Evolutionary conservation across 2,113 vertebrate species (phyloP).

Genomic region (Tetrao urogallus): DNA sequence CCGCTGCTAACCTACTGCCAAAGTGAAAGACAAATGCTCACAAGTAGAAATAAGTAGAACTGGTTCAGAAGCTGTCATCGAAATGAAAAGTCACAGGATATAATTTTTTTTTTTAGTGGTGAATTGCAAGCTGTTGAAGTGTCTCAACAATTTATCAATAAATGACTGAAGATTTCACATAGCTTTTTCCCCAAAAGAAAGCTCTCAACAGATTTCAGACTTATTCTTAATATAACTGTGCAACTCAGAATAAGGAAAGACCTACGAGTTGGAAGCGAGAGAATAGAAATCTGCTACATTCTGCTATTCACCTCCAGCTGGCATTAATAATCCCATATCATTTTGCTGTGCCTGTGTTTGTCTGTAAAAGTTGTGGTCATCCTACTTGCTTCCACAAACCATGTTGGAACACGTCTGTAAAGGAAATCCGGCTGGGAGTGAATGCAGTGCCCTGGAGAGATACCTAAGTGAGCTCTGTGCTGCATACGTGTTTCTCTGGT

Average conservation of each 20-base stretch:
- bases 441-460: not conserved
- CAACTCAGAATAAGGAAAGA: not conserved
- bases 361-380: not conserved
- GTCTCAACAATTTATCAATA: not conserved
- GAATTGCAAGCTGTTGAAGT: not conserved
- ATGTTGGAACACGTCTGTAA: constrained; percentile 17
- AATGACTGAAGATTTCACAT: not conserved
- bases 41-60: not conserved
- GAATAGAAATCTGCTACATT: not conserved
- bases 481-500: not conserved
- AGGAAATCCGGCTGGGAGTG: constrained; percentile 20
- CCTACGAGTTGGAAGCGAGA: not conserved
- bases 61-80: not conserved
- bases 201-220: not conserved
- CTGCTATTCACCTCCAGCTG: not conserved
- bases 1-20: not conserved
- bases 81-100: not conserved
- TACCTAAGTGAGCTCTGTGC: not conserved
- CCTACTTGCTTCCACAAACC: not conserved
- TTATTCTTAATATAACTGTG: not conserved
- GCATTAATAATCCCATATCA: not conserved
- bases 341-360: not conserved
- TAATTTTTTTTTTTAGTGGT: not conserved
- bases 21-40: not conserved
- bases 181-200: not conserved